A percentile compares a stretch with the other conserved stretches of the same genome.
Conservation (phyloP, 1,140 invertebrate species). For the Brachionus manjavacas region DNA sequence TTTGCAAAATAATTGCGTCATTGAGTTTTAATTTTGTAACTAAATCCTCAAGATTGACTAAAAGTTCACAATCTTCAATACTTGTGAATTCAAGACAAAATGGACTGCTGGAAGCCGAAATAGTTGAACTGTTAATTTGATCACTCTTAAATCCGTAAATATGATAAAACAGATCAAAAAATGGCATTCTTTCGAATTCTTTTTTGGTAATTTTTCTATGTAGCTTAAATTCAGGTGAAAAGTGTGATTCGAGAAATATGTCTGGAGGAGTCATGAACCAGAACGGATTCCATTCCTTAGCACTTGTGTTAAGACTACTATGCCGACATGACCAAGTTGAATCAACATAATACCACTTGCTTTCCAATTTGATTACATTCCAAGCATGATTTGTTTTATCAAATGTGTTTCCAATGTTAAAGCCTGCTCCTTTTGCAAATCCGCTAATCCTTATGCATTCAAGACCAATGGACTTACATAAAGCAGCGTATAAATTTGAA, state of each 20-base stretch:
- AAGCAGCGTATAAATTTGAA: background rate
- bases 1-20: background rate
- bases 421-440: background rate
- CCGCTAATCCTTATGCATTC: background rate
- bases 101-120: background rate
- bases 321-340: background rate
- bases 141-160: background rate
- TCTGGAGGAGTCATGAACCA: conserved; percentile 13
- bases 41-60: background rate
- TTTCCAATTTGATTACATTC: background rate
- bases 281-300: background rate
- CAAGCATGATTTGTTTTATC: background rate
- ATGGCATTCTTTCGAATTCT: background rate
- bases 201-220: background rate
- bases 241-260: background rate
- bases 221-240: background rate
- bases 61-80: background rate
- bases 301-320: background rate
- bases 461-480: background rate
- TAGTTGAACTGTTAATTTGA: background rate
- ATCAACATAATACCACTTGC: background rate
- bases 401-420: background rate
- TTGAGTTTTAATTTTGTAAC: background rate
- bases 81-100: background rate
- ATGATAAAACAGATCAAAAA: background rate